Evolutionary conservation across 2,797 vertebrate species (phyloP).

Genomic region (Chaenodraco wilsoni): DNA sequence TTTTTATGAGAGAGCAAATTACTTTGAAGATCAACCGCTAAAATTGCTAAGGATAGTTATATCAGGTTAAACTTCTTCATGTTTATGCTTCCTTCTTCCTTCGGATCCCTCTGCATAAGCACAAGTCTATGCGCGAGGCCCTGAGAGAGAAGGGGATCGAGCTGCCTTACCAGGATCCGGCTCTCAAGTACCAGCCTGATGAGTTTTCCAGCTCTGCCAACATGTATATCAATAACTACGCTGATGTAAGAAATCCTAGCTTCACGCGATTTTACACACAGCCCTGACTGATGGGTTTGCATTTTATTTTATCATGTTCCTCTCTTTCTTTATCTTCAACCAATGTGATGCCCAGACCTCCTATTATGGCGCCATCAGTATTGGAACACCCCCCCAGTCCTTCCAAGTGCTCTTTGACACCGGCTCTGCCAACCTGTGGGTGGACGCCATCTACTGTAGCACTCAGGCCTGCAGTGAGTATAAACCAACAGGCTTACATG

Average conservation of each 20-base stretch:
- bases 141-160: constrained; percentile 77
- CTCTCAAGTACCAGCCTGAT: constrained; percentile 70
- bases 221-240: constrained; percentile 82
- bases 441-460: constrained; percentile 81
- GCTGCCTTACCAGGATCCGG: constrained; percentile 69
- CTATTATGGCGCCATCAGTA: constrained; percentile 76
- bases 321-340: constrained; percentile 1
- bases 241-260: constrained; percentile 76
- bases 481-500: constrained; percentile 5
- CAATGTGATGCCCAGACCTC: constrained; percentile 57
- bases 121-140: constrained; percentile 77
- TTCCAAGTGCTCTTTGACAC: constrained; percentile 79
- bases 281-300: neutral
- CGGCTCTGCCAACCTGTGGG: constrained; percentile 76
- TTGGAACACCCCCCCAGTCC: constrained; percentile 74
- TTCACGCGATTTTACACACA: neutral
- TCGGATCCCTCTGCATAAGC: constrained; percentile 82
- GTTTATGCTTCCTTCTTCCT: neutral
- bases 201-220: constrained; percentile 44
- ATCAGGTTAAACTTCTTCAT: neutral
- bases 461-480: constrained; percentile 83
- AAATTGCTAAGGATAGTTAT: neutral
- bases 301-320: neutral
- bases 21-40: neutral
- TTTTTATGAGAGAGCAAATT: constrained; percentile 5